phyloP scores from a whole-genome alignment of 2,888 invertebrate genomes.

The Leucoma salicis region DNA sequence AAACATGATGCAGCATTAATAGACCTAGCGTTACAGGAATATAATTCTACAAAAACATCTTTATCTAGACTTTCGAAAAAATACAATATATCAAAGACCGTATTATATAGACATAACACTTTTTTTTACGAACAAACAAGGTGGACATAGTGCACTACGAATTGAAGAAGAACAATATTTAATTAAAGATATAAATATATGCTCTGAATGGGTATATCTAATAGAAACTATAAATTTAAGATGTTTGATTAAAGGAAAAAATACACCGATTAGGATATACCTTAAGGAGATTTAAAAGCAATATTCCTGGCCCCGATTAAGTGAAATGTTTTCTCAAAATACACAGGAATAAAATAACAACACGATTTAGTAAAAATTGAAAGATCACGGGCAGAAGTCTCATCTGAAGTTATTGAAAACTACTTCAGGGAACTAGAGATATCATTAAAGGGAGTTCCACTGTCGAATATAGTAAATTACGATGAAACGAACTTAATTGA shows the following conservation, averaged over 20 bases:
- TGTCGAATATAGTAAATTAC: slow-evolving; percentile 13
- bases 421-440: slow-evolving; percentile 12
- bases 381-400: slow-evolving; percentile 18
- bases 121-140: too few species aligned
- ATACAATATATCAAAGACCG: too few species aligned
- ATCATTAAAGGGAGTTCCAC: slow-evolving; percentile 8
- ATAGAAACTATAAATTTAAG: slow-evolving; percentile 18
- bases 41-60: too few species aligned
- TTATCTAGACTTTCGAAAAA: too few species aligned
- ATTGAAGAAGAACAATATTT: slow-evolving; percentile 18
- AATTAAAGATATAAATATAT: slow-evolving; percentile 25
- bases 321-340: slow-evolving; percentile 9
- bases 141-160: too few species aligned
- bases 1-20: too few species aligned
- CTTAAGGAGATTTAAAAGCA: slow-evolving; percentile 16
- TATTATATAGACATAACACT: too few species aligned
- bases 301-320: slow-evolving; percentile 16
- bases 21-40: too few species aligned
- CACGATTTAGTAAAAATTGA: slow-evolving; percentile 19
- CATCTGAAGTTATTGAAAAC: slow-evolving; percentile 14
- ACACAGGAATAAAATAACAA: slow-evolving; percentile 10
- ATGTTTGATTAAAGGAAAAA: slow-evolving; percentile 17
- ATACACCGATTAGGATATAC: slow-evolving; percentile 12
- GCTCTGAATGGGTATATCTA: slow-evolving; percentile 28
- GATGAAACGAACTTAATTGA: slow-evolving; percentile 16